Evolutionary conservation across 2,113 vertebrate genomes (phyloP), one percentile per base, ranked within the genome.

Genomic region (Cavia aperea): DNA sequence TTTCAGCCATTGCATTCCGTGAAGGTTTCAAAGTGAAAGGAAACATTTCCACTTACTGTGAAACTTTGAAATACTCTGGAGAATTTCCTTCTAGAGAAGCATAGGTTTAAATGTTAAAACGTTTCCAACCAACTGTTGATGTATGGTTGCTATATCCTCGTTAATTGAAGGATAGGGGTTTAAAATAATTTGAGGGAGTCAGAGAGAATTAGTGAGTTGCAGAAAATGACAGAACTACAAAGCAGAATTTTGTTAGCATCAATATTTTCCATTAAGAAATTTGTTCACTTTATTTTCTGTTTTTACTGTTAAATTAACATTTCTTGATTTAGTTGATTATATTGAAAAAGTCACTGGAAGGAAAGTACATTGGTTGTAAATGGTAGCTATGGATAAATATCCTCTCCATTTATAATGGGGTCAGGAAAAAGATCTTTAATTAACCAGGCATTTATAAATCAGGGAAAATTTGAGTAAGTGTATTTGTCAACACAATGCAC

Each of bases 21-120:
- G 12, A 36, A 84, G 89, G 33, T 66, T 14, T 36, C 3, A 29
- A 56, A 82, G 49, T 88, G 79, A 93, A 93, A 94, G 75, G 77
- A 85, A 91, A 79, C 33, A 43, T 84, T 91, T 93, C 23, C 33
- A 79, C 39, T 92, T 86, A 86, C 19, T 72, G 65, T 78, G 84
- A 87, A 5, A 7, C 36, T 95, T 96, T 95, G 75, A 92, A 72
- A 39, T 62, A 13, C 36, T 58, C 60, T 49, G 46, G 12, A 86
- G 73, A 51, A 60, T 46, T 63, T 95, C 36, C 36, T 95, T 82
- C n/a, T 65, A 88, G 33, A 23, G 46, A 95, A 95, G 86, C 26
- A 84, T 1, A 79, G 24, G 85, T 19, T 87, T 70, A 65, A 85
- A 93, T 75, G 66, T 78, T 90, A 51, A 72, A 89, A 90, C 15